phyloP scores from a whole-genome alignment of 2,113 vertebrate species.

The Mastomys coucha region DNA sequence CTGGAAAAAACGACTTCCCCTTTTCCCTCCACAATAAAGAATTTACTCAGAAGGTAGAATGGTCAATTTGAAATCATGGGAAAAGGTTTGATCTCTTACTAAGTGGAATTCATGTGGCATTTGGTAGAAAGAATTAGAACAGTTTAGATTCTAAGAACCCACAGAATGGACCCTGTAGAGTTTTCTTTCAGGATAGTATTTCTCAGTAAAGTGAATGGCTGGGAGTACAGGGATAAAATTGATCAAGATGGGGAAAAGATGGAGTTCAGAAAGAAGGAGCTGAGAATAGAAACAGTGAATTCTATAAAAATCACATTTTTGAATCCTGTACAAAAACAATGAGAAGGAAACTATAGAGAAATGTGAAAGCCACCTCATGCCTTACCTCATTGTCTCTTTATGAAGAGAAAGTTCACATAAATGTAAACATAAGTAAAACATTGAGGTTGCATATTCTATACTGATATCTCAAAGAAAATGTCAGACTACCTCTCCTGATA shows the following conservation, averaged over 20 bases:
- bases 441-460: neutral
- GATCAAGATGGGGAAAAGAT: neutral
- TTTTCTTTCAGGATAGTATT: constrained; percentile 29
- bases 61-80: neutral
- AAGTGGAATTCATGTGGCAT: neutral
- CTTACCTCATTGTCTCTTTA: neutral
- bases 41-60: constrained; percentile 4
- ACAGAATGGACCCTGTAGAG: neutral
- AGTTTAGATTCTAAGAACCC: neutral
- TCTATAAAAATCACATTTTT: constrained; percentile 37
- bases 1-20: no score
- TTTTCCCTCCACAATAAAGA: neutral
- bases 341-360: neutral
- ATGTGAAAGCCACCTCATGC: neutral
- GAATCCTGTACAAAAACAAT: neutral
- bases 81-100: constrained; percentile 25
- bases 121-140: neutral
- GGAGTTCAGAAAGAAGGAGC: neutral
- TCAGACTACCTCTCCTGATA: neutral
- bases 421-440: constrained; percentile 45
- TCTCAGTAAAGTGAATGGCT: constrained; percentile 21
- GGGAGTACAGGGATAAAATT: neutral
- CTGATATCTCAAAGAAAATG: neutral
- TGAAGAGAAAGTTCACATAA: neutral
- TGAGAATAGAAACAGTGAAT: constrained; percentile 39